Evolutionary conservation across 2,888 invertebrate genomes (phyloP).

Genomic region (Eilema griseolum): DNA sequence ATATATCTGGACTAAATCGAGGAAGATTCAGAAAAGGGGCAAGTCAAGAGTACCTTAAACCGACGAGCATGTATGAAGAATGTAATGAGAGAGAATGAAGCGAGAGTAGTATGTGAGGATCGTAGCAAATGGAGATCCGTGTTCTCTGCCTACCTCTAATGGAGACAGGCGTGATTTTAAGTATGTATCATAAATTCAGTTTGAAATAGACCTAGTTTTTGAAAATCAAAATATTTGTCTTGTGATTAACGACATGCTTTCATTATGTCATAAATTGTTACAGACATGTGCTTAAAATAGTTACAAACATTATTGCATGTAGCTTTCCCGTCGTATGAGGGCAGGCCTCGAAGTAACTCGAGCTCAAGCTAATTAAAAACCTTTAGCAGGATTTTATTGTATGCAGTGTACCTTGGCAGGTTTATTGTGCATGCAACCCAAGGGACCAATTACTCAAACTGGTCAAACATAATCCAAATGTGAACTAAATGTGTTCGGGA

Average conservation of each 20-base stretch:
- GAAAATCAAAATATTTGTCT: not conserved
- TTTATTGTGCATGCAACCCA: slow-evolving; percentile 81
- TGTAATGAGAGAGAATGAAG: no score
- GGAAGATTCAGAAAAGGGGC: no score
- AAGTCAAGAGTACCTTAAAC: no score
- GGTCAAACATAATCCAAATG: slow-evolving; percentile 37
- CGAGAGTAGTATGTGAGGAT: no score
- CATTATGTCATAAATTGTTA: slow-evolving; percentile 4
- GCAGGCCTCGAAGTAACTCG: slow-evolving; percentile 76
- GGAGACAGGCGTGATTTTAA: no score
- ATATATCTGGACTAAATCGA: no score
- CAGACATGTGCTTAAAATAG: slow-evolving; percentile 61
- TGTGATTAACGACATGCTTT: not conserved
- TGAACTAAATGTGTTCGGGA: slow-evolving; percentile 13
- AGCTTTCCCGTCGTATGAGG: slow-evolving; percentile 38
- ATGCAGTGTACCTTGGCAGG: slow-evolving; percentile 79
- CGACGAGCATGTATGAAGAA: no score
- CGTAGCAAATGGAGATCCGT: no score
- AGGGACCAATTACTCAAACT: slow-evolving; percentile 82
- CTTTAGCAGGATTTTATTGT: slow-evolving; percentile 84
- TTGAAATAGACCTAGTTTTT: not conserved
- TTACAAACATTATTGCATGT: slow-evolving; percentile 65
- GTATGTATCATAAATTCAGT: no score
- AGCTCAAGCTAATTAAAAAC: slow-evolving; percentile 82
- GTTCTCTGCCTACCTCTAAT: no score